These are phyloP conservation scores for Leptopilina boulardi DNA, from an alignment of 1,140 invertebrate genomes.

Conservation along the genomic window DNA sequence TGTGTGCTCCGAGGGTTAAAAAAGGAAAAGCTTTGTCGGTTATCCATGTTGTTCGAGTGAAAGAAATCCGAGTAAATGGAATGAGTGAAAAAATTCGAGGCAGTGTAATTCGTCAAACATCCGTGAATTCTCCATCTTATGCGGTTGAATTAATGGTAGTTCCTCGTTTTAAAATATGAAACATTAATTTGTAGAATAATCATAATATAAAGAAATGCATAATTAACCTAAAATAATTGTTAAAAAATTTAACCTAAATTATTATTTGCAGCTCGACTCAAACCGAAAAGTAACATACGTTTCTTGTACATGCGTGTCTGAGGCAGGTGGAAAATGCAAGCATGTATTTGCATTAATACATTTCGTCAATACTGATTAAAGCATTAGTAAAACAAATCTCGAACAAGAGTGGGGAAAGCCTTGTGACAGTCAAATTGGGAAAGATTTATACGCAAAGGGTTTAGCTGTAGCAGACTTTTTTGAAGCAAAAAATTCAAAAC, in stretches of 20 bases:
- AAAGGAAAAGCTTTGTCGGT: slow-evolving; percentile 43
- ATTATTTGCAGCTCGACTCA: slow-evolving; percentile 39
- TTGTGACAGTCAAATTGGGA: slow-evolving; percentile 38
- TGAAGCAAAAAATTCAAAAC: background rate
- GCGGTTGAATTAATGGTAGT: slow-evolving; percentile 35
- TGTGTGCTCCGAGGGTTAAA: too few relatives aligned
- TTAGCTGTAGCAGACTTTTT: slow-evolving; percentile 6
- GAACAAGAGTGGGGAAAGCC: slow-evolving; percentile 53
- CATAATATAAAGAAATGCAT: slow-evolving; percentile 13
- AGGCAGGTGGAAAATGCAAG: slow-evolving; percentile 9
- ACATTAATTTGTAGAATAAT: slow-evolving; percentile 24
- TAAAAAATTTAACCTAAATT: background rate
- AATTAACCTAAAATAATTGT: background rate
- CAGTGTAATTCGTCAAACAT: slow-evolving; percentile 42
- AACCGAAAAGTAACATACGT: slow-evolving; percentile 40
- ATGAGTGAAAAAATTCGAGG: slow-evolving; percentile 40
- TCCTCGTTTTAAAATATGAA: background rate
- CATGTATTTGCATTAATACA: slow-evolving; percentile 15
- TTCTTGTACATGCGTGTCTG: slow-evolving; percentile 48
- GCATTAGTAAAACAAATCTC: slow-evolving; percentile 47
- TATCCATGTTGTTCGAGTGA: slow-evolving; percentile 42
- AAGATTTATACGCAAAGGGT: slow-evolving; percentile 1
- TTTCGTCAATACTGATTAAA: slow-evolving; percentile 25
- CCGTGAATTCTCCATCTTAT: slow-evolving; percentile 37
- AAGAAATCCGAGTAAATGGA: slow-evolving; percentile 42